phyloP scores from a whole-genome alignment of 2,797 vertebrate genomes.

The Triplophysa bombifrons region DNA sequence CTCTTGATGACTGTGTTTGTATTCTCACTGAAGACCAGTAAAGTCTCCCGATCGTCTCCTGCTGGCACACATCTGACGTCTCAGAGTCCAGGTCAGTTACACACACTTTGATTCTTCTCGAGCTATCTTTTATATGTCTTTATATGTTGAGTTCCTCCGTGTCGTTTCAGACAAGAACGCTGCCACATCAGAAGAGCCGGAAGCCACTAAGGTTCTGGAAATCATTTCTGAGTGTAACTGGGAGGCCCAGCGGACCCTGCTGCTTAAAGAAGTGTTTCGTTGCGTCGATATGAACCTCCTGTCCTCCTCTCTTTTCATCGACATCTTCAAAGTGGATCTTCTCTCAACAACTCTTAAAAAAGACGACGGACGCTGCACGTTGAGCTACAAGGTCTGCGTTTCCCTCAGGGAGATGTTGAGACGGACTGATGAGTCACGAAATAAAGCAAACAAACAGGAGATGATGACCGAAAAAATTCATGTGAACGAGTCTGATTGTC shows the following conservation, averaged over 20 bases:
- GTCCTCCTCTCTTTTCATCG: constrained; percentile 76
- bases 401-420: constrained; percentile 48
- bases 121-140: background rate
- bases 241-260: constrained; percentile 82
- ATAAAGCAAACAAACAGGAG: background rate
- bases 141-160: background rate
- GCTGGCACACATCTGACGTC: background rate
- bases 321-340: constrained; percentile 83
- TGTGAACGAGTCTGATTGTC: background rate
- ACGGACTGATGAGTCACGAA: background rate
- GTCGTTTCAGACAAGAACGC: background rate
- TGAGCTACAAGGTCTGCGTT: constrained; percentile 87
- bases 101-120: background rate
- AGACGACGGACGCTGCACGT: constrained; percentile 71
- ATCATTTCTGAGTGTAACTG: constrained; percentile 90
- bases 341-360: constrained; percentile 75
- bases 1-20: background rate
- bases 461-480: background rate
- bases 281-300: constrained; percentile 76
- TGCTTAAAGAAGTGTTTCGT: constrained; percentile 81
- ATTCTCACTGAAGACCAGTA: background rate
- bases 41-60: background rate
- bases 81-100: constrained; percentile 8
- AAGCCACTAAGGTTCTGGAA: constrained; percentile 83
- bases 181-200: constrained; percentile 60